Conservation (phyloP, 2,113 vertebrate species). For the Eolophus roseicapilla region DNA sequence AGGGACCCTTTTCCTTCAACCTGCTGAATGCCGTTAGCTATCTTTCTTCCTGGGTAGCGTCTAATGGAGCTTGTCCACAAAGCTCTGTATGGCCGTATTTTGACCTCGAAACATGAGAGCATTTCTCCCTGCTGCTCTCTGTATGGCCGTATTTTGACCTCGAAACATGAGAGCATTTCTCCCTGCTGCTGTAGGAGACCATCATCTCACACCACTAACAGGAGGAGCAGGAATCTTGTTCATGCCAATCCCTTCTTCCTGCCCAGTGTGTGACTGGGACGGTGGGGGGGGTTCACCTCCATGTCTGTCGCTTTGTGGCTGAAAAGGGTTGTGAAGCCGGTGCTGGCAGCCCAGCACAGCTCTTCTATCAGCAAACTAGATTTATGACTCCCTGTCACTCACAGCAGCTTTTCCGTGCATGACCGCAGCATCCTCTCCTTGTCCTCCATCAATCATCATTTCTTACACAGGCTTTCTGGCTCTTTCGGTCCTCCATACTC, state of each 20-base stretch:
- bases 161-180: background rate
- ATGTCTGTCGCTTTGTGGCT: background rate
- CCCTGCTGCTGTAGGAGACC: background rate
- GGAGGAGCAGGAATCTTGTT: background rate
- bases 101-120: background rate
- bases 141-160: background rate
- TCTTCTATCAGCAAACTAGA: background rate
- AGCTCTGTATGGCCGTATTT: accelerated
- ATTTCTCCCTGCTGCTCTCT: background rate
- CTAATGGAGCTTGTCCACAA: background rate
- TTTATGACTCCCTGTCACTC: background rate
- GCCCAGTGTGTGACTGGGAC: background rate
- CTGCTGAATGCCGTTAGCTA: background rate
- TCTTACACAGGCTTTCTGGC: background rate
- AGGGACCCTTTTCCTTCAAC: background rate
- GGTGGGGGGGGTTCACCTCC: background rate
- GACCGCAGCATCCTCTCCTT: background rate
- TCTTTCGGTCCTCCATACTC: background rate
- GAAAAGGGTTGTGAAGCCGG: background rate
- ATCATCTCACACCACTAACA: accelerated
- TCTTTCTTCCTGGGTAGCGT: accelerated
- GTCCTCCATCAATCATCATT: background rate
- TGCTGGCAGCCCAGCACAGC: background rate
- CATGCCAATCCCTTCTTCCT: background rate
- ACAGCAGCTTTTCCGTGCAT: background rate